Conservation (phyloP, 2,797 vertebrate species). For the Squalus acanthias region DNA sequence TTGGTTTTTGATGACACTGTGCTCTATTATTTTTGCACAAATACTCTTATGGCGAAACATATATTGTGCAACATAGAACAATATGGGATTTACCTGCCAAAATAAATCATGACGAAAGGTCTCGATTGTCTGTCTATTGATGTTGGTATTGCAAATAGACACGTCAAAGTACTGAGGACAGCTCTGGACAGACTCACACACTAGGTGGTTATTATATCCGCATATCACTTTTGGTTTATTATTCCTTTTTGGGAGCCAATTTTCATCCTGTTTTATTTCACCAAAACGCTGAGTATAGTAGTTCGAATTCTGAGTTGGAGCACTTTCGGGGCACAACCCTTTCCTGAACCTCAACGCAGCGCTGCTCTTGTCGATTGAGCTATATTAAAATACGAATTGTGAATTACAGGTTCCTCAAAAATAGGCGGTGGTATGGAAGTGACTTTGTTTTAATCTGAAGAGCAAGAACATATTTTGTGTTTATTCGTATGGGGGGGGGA, state of each 20-base stretch:
- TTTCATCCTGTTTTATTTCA: not conserved
- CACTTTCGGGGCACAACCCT: too few relatives aligned
- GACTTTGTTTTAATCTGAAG: not conserved
- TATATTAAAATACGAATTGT: not conserved
- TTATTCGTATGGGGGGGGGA: not conserved
- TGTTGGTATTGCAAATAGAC: not conserved
- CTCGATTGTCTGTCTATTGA: not conserved
- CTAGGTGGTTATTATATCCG: not conserved
- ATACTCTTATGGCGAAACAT: not conserved
- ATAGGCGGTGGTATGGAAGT: not conserved
- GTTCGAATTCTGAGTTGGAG: not conserved
- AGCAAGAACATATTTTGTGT: not conserved
- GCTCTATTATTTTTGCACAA: not conserved
- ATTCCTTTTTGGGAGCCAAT: not conserved
- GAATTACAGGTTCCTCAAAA: not conserved
- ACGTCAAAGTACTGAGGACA: not conserved
- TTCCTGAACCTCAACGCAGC: not conserved
- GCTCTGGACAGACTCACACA: not conserved
- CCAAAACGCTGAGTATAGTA: too few relatives aligned
- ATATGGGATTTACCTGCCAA: not conserved
- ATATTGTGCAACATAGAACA: not conserved
- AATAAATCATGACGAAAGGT: not conserved
- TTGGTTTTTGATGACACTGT: not conserved
- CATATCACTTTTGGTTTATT: not conserved
- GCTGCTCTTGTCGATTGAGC: not conserved